phyloP scores from a whole-genome alignment of 2,797 vertebrate genomes.

The Anguilla megastoma region DNA sequence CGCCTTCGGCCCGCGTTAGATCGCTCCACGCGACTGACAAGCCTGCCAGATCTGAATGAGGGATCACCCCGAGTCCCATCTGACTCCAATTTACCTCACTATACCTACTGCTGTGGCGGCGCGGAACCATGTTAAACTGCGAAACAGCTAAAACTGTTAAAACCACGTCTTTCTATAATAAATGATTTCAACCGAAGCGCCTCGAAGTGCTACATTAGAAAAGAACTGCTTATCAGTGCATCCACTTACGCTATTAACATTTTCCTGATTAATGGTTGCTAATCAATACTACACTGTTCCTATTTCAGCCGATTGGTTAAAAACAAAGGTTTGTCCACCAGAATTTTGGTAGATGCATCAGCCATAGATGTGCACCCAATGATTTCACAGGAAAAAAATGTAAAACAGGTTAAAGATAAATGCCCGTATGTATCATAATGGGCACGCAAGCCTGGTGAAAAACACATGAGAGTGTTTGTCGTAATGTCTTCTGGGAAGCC shows the following conservation, averaged over 20 bases:
- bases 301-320: background rate
- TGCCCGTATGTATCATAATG: background rate
- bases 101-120: background rate
- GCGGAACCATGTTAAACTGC: background rate
- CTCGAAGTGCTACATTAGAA: background rate
- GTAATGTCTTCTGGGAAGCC: slow-evolving; percentile 13
- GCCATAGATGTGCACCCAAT: background rate
- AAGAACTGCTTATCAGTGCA: background rate
- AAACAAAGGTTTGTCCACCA: background rate
- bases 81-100: background rate
- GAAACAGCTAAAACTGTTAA: background rate
- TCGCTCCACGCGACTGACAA: background rate
- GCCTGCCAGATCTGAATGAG: background rate
- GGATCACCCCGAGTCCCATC: background rate
- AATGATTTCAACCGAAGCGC: background rate
- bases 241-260: background rate
- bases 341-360: background rate
- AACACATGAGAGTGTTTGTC: background rate
- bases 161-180: background rate
- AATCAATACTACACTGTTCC: background rate
- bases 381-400: background rate
- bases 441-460: background rate
- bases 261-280: no score
- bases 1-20: background rate
- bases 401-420: background rate